Percentiles rank a stretch among this genome's conserved stretches.
Conservation (phyloP, 2,797 vertebrate genomes). For the Clarias platycephalus region DNA sequence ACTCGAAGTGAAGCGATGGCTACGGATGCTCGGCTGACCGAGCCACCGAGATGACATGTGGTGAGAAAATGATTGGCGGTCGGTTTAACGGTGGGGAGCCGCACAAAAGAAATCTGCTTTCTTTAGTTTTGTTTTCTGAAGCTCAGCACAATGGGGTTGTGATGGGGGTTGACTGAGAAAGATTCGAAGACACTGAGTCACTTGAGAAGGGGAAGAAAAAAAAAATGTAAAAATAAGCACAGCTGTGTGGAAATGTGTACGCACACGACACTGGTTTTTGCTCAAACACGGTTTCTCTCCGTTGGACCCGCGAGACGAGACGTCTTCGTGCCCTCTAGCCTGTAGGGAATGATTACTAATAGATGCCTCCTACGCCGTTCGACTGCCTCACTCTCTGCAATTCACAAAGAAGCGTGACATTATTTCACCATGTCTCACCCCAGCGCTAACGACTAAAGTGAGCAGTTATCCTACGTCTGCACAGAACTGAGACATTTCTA, state of each 20-base stretch:
- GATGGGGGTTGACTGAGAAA: neutral
- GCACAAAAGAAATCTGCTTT: conserved; percentile 34
- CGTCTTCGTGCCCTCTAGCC: conserved; percentile 59
- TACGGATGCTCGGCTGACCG: conserved; percentile 18
- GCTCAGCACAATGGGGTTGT: conserved; percentile 24
- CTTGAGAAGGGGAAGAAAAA: conserved; percentile 40
- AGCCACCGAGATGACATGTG: conserved; percentile 7
- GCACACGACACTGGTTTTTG: conserved; percentile 51
- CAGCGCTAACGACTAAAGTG: conserved; percentile 29
- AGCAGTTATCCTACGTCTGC: conserved; percentile 25
- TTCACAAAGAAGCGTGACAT: conserved; percentile 53
- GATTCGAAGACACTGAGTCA: conserved; percentile 43
- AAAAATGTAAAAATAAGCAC: conserved; percentile 50
- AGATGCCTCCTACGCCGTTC: conserved; percentile 55
- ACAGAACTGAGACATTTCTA: conserved; percentile 21
- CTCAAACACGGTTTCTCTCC: conserved; percentile 57
- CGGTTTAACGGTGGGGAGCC: conserved; percentile 32
- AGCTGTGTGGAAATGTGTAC: conserved; percentile 55
- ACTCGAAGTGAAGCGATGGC: conserved; percentile 25
- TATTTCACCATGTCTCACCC: conserved; percentile 39
- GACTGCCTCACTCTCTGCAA: conserved; percentile 51
- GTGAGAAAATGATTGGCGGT: conserved; percentile 43
- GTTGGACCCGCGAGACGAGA: conserved; percentile 58
- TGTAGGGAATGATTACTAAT: conserved; percentile 61
- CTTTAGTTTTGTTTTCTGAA: conserved; percentile 45